Evolutionary conservation across 2,797 vertebrate genomes (phyloP).

Genomic region (Pelochelys cantorii): DNA sequence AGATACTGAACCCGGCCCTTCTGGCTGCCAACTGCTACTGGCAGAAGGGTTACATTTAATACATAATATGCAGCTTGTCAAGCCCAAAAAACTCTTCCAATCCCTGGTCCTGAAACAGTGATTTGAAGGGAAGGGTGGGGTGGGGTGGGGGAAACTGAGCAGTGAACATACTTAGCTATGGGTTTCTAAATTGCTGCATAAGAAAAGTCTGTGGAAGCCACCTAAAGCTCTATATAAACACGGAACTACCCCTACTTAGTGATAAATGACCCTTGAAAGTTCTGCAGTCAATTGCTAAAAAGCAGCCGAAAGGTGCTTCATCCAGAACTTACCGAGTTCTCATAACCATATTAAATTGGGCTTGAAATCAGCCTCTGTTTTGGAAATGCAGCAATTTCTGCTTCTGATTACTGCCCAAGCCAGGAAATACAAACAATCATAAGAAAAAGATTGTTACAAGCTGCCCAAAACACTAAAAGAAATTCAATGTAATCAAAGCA

Average conservation of each 20-base stretch:
- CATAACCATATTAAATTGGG: neutral
- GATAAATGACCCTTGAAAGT: rapidly evolving
- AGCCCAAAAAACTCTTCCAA: neutral
- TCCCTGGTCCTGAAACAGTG: neutral
- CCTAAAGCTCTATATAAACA: neutral
- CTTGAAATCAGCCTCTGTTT: rapidly evolving
- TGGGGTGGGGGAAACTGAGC: neutral
- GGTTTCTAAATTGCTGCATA: rapidly evolving
- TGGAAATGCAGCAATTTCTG: neutral
- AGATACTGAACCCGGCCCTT: too few species aligned
- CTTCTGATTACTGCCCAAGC: neutral
- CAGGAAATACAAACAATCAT: neutral
- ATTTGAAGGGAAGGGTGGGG: neutral
- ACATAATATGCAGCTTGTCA: neutral
- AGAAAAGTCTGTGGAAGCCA: neutral
- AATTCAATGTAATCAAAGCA: neutral
- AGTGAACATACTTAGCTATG: neutral
- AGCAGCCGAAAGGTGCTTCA: rapidly evolving
- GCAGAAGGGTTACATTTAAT: too few species aligned
- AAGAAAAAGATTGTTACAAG: neutral
- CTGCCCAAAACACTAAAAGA: neutral
- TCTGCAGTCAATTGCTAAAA: neutral
- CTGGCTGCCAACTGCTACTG: too few species aligned
- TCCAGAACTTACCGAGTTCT: rapidly evolving
- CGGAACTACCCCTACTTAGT: neutral